A percentile compares a stretch with the other conserved stretches of the same genome.
These are phyloP conservation scores for Eupithecia vulgata DNA, from an alignment of 2,888 invertebrate genomes.

Conservation along the genomic window DNA sequence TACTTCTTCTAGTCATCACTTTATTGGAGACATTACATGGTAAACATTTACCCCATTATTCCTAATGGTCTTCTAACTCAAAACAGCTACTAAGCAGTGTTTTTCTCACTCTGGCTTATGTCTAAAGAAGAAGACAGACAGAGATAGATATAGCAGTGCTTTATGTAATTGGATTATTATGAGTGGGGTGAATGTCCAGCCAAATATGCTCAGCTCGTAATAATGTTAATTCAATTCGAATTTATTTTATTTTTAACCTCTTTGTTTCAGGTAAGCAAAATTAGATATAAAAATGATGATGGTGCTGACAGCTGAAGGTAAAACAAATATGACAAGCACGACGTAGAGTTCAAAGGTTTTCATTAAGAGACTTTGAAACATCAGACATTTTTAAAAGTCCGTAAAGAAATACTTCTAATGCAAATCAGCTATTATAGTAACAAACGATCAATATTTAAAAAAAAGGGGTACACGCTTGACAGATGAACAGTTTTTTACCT, in stretches of 20 bases:
- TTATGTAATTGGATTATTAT: too few species aligned
- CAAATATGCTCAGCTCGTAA: background rate
- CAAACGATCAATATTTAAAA: background rate
- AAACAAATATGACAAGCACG: background rate
- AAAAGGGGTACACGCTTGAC: background rate
- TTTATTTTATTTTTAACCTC: background rate
- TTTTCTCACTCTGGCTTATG: too few species aligned
- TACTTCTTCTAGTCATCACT: too few species aligned
- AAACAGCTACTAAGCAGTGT: too few species aligned
- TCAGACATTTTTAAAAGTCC: background rate
- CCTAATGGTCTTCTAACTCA: too few species aligned
- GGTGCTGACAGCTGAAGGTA: background rate
- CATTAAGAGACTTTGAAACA: background rate
- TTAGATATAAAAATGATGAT: background rate
- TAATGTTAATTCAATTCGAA: background rate
- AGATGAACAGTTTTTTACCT: background rate
- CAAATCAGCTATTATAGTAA: background rate
- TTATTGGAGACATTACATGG: too few species aligned
- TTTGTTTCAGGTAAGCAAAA: constrained; percentile 30
- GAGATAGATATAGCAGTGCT: too few species aligned
- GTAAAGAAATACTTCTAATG: background rate
- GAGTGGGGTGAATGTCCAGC: too few species aligned
- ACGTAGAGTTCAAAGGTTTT: background rate
- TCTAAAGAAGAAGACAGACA: too few species aligned
- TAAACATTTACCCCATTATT: too few species aligned